These are phyloP conservation scores for Papilio gigon DNA, from an alignment of 2,888 invertebrate species.

Conservation along the genomic window DNA sequence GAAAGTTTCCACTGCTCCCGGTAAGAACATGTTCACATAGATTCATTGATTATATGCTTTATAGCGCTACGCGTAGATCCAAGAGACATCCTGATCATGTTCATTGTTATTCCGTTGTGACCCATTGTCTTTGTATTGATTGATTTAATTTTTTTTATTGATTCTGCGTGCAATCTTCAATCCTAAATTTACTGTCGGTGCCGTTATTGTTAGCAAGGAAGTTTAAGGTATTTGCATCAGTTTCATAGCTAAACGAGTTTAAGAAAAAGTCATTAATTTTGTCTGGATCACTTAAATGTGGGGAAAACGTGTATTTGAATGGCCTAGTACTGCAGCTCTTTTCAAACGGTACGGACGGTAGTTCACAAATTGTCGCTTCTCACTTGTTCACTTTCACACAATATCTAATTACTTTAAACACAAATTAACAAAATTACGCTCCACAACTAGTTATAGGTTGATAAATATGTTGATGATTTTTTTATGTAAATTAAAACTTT, in stretches of 20 bases:
- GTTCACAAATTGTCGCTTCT: no score
- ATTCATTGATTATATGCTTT: neutral
- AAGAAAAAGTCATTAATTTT: constrained; percentile 6
- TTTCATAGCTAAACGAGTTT: neutral
- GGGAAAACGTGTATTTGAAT: neutral
- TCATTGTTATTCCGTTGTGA: neutral
- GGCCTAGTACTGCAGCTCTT: neutral
- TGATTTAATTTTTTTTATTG: neutral
- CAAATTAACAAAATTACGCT: no score
- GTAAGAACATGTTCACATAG: neutral
- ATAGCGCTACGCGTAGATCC: neutral
- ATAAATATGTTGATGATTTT: no score
- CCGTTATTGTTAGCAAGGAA: neutral
- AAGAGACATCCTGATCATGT: constrained; percentile 1
- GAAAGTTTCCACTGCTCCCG: neutral
- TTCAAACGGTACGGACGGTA: no score
- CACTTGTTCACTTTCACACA: no score
- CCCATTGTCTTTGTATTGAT: neutral
- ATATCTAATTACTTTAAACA: no score
- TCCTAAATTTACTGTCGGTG: neutral
- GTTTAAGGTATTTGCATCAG: neutral
- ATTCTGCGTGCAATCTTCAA: neutral
- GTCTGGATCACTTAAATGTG: neutral
- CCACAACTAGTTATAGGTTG: no score
- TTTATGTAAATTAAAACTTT: no score